phyloP scores from a whole-genome alignment of 2,888 invertebrate species.

The Dicranocentrus wangi region DNA sequence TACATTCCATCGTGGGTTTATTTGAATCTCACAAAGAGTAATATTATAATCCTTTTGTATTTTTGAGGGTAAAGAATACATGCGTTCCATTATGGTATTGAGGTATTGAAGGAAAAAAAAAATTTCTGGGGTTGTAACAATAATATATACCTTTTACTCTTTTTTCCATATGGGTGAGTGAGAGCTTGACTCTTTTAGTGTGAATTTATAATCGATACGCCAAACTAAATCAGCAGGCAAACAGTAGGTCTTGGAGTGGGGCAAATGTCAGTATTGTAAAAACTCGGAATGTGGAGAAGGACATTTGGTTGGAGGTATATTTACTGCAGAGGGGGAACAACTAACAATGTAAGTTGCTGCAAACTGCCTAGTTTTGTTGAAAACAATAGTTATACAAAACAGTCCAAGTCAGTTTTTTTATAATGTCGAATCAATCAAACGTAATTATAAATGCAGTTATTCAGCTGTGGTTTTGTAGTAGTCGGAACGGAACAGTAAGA shows the following conservation, averaged over 20 bases:
- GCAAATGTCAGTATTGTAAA: slow-evolving; percentile 30
- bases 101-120: slow-evolving; percentile 20
- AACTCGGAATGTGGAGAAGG: slow-evolving; percentile 7
- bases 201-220: slow-evolving; percentile 47
- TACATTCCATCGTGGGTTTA: slow-evolving; percentile 46
- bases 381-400: too few species aligned
- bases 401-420: too few species aligned
- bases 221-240: slow-evolving; percentile 20
- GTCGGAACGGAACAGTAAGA: too few species aligned
- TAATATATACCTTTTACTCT: slow-evolving; percentile 18
- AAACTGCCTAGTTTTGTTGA: too few species aligned
- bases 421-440: too few species aligned
- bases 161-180: slow-evolving; percentile 20
- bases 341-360: too few species aligned
- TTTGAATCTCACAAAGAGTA: slow-evolving; percentile 46
- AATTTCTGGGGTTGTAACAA: slow-evolving; percentile 35
- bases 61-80: slow-evolving; percentile 53
- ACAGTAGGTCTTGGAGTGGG: slow-evolving; percentile 25
- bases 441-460: too few species aligned
- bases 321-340: slow-evolving; percentile 5
- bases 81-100: slow-evolving; percentile 29
- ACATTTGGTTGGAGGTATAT: neutral
- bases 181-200: slow-evolving; percentile 31
- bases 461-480: too few species aligned
- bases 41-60: slow-evolving; percentile 59